Evolutionary conservation across 2,797 vertebrate species (phyloP).

Genomic region (Rallus crepitans): DNA sequence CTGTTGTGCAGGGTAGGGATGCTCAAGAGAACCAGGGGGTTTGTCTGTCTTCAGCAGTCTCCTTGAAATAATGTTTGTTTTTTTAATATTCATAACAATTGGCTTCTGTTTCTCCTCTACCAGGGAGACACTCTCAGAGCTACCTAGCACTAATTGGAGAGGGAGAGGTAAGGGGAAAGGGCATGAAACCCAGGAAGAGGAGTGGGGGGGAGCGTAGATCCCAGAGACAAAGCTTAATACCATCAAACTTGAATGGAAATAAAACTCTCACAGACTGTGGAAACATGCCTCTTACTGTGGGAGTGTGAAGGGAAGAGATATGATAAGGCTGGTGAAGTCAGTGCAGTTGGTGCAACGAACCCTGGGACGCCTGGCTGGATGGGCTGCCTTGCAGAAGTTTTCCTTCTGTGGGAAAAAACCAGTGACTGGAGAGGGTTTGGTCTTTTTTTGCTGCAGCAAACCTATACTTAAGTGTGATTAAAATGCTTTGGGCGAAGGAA

Average conservation of each 20-base stretch:
- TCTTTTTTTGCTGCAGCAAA: constrained; percentile 14
- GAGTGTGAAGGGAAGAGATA: neutral
- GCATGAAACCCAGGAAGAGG: neutral
- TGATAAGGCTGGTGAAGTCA: neutral
- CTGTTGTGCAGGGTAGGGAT: too few species aligned
- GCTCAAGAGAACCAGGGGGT: neutral
- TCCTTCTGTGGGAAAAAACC: constrained; percentile 72
- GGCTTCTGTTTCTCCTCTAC: neutral
- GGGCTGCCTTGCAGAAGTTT: neutral
- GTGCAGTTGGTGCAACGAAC: neutral
- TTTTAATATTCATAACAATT: neutral
- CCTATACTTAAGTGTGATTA: constrained; percentile 68
- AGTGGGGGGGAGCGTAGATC: neutral
- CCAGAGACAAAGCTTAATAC: neutral
- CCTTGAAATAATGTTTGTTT: neutral
- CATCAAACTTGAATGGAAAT: neutral
- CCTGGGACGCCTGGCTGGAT: neutral
- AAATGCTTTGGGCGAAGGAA: constrained; percentile 65
- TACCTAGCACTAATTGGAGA: neutral
- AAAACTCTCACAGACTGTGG: neutral
- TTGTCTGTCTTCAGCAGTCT: neutral
- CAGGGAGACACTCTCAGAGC: neutral
- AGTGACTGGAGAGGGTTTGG: neutral
- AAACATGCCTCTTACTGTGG: neutral
- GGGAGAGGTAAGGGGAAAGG: neutral